Evolutionary conservation across 2,888 invertebrate species (phyloP).

Genomic region (Limnephilus auricula): DNA sequence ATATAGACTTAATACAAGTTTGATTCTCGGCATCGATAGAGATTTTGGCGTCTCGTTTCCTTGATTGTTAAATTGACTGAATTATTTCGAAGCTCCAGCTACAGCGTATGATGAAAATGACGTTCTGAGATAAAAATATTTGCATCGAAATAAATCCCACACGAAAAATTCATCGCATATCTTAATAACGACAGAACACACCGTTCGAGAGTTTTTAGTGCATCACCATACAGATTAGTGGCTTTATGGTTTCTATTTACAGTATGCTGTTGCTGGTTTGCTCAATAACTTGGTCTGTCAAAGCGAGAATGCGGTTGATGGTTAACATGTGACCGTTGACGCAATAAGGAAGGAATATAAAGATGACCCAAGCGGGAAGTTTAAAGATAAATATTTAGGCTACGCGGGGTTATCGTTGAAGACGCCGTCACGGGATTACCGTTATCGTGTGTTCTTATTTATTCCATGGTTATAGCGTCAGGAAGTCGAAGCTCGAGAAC

Average conservation of each 20-base stretch:
- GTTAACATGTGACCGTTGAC: not conserved
- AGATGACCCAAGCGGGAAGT: not conserved
- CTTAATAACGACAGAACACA: not conserved
- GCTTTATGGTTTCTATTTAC: not conserved
- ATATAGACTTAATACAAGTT: no score
- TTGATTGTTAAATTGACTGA: not conserved
- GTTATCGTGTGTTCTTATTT: no score
- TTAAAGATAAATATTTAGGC: not conserved
- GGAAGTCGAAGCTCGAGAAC: no score
- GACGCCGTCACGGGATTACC: not conserved
- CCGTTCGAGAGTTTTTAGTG: not conserved
- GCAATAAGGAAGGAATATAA: not conserved
- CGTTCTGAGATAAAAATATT: not conserved
- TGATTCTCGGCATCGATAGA: not conserved
- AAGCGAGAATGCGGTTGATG: not conserved
- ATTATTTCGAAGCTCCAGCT: not conserved
- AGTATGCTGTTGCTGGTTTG: not conserved
- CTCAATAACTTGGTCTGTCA: not conserved
- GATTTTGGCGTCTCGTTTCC: not conserved
- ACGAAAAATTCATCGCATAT: not conserved
- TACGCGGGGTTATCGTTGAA: not conserved
- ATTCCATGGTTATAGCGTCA: no score
- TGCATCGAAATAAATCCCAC: not conserved
- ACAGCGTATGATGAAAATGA: not conserved
- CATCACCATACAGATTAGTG: not conserved